Evolutionary conservation across 2,113 vertebrate genomes (phyloP).

Genomic region (Cyanoliseus patagonus): DNA sequence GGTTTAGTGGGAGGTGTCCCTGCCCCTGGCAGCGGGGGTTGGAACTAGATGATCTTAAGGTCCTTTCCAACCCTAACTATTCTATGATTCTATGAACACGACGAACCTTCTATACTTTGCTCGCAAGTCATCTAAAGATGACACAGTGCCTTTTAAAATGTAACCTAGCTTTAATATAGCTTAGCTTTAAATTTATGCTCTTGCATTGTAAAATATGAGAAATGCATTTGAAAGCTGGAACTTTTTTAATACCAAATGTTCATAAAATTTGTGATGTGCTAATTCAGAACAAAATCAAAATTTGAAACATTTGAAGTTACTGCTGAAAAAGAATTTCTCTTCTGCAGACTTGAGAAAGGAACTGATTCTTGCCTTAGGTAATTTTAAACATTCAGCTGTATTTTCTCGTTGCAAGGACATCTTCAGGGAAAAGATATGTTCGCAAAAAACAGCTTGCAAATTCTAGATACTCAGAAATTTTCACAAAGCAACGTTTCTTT

Average conservation of each 20-base stretch:
- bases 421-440: not conserved
- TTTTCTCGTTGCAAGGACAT: not conserved
- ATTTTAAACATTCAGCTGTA: not conserved
- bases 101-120: not conserved
- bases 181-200: not conserved
- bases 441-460: not conserved
- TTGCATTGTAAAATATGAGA: not conserved
- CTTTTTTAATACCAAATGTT: not conserved
- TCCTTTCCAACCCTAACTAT: too few species aligned
- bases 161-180: not conserved
- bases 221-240: not conserved
- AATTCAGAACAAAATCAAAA: not conserved
- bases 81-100: too few species aligned
- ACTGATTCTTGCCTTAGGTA: not conserved
- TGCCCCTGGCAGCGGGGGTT: too few species aligned
- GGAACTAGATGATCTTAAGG: too few species aligned
- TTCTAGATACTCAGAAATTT: not conserved
- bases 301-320: not conserved
- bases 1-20: too few species aligned
- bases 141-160: not conserved
- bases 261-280: not conserved
- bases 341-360: not conserved
- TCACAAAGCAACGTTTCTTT: not conserved
- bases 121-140: not conserved
- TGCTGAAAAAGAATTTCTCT: not conserved